Percentiles rank a stretch among this genome's conserved stretches.
Evolutionary conservation across 2,113 vertebrate genomes (phyloP).

Genomic region (Lathamus discolor): DNA sequence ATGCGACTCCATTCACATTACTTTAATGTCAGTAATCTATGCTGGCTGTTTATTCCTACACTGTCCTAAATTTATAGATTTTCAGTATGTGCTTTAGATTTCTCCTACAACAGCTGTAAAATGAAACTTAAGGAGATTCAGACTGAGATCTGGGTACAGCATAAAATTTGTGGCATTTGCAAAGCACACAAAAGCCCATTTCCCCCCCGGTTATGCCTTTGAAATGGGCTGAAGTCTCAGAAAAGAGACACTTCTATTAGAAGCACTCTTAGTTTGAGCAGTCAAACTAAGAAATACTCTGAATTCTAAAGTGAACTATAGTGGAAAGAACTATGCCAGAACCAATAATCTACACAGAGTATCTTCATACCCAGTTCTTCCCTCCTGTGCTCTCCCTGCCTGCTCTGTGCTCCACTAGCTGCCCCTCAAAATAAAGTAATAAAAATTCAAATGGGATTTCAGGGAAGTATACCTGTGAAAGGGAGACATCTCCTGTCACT

Average conservation of each 20-base stretch:
- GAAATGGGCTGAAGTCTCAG: not conserved
- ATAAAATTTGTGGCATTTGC: not conserved
- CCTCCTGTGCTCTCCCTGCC: not conserved
- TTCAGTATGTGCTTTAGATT: not conserved
- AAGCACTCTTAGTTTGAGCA: not conserved
- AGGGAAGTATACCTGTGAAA: not conserved
- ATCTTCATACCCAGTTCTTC: not conserved
- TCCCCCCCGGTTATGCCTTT: not conserved
- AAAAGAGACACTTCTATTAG: not conserved
- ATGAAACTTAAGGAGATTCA: not conserved
- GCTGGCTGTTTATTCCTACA: not conserved
- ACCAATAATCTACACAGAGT: not conserved
- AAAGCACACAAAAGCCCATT: not conserved
- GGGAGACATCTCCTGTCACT: slow-evolving; percentile 43
- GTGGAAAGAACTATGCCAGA: not conserved
- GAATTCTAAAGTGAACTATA: not conserved
- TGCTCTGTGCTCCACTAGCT: not conserved
- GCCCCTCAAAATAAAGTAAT: slow-evolving; percentile 46
- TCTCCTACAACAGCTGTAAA: not conserved
- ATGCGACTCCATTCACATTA: not conserved
- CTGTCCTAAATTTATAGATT: not conserved
- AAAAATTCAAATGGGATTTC: slow-evolving; percentile 64
- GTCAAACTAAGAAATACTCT: not conserved
- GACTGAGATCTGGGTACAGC: not conserved
- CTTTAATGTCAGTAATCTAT: not conserved